phyloP scores from a whole-genome alignment of 2,797 vertebrate genomes.

The Strix occidentalis region DNA sequence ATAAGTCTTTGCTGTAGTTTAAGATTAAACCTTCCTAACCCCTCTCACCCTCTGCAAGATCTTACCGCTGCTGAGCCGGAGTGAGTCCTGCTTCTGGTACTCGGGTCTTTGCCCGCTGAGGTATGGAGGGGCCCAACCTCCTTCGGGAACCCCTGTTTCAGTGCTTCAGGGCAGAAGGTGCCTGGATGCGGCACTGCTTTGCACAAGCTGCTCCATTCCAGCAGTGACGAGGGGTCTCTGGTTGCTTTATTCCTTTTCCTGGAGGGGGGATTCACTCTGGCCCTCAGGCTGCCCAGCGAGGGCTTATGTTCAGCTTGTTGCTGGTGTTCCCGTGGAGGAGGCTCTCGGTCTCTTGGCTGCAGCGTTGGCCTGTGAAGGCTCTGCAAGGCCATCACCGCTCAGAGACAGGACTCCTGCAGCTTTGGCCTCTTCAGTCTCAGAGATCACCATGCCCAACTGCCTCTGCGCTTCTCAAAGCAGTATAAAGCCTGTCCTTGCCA shows the following conservation, averaged over 20 bases:
- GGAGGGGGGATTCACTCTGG: rapidly evolving
- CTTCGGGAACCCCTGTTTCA: neutral
- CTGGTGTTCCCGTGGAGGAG: neutral
- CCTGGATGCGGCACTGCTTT: neutral
- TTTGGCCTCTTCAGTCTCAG: neutral
- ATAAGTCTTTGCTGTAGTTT: neutral
- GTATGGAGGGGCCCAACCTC: neutral
- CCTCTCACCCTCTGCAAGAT: neutral
- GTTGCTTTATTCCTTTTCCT: neutral
- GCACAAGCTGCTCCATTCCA: neutral
- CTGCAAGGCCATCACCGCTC: neutral
- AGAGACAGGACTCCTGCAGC: neutral
- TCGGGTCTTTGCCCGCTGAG: neutral
- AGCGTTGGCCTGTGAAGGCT: neutral
- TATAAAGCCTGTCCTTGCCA: neutral
- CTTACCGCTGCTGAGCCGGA: rapidly evolving
- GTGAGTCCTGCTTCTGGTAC: neutral
- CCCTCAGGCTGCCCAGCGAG: rapidly evolving
- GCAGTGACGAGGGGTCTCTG: neutral
- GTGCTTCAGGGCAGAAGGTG: neutral
- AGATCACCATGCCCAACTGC: rapidly evolving
- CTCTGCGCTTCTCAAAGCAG: neutral
- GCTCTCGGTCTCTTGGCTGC: neutral
- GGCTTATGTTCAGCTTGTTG: too few species aligned
- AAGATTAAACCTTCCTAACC: neutral